Percentiles rank a stretch among this genome's conserved stretches.
These are phyloP conservation scores for Misgurnus anguillicaudatus DNA, from an alignment of 2,113 vertebrate genomes.

Conservation along the genomic window DNA sequence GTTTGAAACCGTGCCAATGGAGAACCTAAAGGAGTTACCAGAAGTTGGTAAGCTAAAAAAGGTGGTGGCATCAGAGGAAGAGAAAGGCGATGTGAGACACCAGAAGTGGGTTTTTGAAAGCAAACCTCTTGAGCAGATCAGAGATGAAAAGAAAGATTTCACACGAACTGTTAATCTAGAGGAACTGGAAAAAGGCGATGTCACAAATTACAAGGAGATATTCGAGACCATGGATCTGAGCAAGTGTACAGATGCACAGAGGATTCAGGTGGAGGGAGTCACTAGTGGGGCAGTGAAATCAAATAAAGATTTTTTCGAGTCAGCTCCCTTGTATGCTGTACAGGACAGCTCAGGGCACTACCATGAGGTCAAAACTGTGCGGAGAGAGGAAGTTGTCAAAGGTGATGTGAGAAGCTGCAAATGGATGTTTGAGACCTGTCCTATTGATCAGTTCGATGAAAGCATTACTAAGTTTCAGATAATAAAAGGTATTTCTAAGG, in stretches of 20 bases:
- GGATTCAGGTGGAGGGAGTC: conserved; percentile 84
- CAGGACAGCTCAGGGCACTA: conserved; percentile 88
- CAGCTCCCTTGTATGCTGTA: conserved; percentile 86
- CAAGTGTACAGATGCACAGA: conserved; percentile 80
- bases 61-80: conserved; percentile 80
- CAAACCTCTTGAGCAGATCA: conserved; percentile 84
- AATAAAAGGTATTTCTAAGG: conserved; percentile 90
- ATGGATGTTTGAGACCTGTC: conserved; percentile 93
- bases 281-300: conserved; percentile 82
- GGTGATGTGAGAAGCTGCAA: conserved; percentile 87
- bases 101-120: conserved; percentile 91
- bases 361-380: conserved; percentile 88
- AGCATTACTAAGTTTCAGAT: conserved; percentile 86
- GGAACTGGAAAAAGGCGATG: conserved; percentile 83
- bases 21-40: conserved; percentile 81
- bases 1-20: conserved; percentile 87
- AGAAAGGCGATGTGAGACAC: conserved; percentile 87
- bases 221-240: conserved; percentile 88
- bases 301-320: conserved; percentile 88
- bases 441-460: conserved; percentile 90
- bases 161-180: conserved; percentile 81
- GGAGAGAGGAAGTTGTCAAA: conserved; percentile 87
- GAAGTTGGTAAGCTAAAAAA: conserved; percentile 84
- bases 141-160: conserved; percentile 83
- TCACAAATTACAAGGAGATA: conserved; percentile 79